Evolutionary conservation across 2,113 vertebrate species (phyloP).

Genomic region (Propithecus coquereli): DNA sequence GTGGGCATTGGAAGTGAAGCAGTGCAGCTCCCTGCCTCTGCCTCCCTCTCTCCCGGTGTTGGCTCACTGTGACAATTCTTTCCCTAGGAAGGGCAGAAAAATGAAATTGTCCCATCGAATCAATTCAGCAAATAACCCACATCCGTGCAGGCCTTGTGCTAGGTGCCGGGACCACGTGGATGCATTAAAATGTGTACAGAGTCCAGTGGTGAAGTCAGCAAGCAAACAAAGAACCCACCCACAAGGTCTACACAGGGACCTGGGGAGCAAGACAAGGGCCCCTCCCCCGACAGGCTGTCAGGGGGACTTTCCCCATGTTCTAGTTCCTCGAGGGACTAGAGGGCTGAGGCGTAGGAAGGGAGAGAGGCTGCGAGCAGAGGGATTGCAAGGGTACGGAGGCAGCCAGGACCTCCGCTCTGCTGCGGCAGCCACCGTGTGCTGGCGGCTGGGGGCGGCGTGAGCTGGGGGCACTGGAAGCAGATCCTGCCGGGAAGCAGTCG

Average conservation of each 20-base stretch:
- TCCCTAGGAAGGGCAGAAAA: not conserved
- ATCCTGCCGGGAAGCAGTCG: not conserved
- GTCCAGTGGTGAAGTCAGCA: not conserved
- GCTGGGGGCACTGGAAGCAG: not conserved
- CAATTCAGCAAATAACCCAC: not conserved
- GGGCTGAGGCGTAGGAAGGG: not conserved
- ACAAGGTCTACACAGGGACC: not conserved
- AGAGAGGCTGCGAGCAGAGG: not conserved
- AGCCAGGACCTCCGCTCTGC: fast-evolving
- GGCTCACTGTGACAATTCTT: not conserved
- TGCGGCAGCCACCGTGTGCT: not conserved
- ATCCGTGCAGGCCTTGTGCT: not conserved
- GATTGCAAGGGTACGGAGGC: not conserved
- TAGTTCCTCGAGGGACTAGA: not conserved
- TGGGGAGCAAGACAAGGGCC: not conserved
- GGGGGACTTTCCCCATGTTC: not conserved
- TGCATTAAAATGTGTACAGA: not conserved
- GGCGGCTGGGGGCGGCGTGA: not conserved
- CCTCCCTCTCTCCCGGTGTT: not conserved
- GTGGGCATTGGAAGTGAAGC: not conserved
- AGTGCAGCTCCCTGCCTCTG: not conserved
- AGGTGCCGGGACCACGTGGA: not conserved
- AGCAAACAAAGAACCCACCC: not conserved
- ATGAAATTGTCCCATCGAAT: not conserved
- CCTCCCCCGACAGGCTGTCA: not conserved